Evolutionary conservation across 2,797 vertebrate genomes (phyloP).

Genomic region (Adrianichthys oophorus): DNA sequence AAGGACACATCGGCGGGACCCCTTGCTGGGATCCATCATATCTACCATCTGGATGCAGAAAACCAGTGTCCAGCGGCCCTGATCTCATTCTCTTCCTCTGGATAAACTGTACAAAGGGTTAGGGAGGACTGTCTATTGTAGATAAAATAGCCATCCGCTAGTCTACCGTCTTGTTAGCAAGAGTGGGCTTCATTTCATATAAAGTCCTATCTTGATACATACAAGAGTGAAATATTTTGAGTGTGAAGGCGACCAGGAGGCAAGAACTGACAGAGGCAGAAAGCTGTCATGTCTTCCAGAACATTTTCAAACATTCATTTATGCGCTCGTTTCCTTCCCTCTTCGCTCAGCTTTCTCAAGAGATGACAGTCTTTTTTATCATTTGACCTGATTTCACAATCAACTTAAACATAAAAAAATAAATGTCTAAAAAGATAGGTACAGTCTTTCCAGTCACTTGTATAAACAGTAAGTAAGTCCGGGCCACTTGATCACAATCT

Average conservation of each 20-base stretch:
- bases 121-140: constrained; percentile 20
- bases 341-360: constrained; percentile 26
- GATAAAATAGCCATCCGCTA: constrained; percentile 46
- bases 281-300: constrained; percentile 55
- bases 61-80: constrained; percentile 69
- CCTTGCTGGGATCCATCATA: constrained; percentile 76
- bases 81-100: constrained; percentile 65
- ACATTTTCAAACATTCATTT: constrained; percentile 52
- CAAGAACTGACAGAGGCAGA: constrained; percentile 18
- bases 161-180: constrained; percentile 19
- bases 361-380: constrained; percentile 44
- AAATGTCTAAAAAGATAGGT: constrained; percentile 60
- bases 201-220: constrained; percentile 31
- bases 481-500: constrained; percentile 24
- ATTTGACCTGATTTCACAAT: constrained; percentile 63
- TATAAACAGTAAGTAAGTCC: constrained; percentile 41
- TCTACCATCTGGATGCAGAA: constrained; percentile 76
- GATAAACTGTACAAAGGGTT: constrained; percentile 31
- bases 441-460: constrained; percentile 58
- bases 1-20: constrained; percentile 77
- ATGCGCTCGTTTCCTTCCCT: constrained; percentile 19
- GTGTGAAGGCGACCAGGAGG: constrained; percentile 6
- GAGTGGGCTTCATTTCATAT: constrained; percentile 25
- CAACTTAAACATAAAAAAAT: constrained; percentile 51
- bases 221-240: constrained; percentile 37